phyloP scores from a whole-genome alignment of 2,888 invertebrate genomes.

The Tetropium fuscum region DNA sequence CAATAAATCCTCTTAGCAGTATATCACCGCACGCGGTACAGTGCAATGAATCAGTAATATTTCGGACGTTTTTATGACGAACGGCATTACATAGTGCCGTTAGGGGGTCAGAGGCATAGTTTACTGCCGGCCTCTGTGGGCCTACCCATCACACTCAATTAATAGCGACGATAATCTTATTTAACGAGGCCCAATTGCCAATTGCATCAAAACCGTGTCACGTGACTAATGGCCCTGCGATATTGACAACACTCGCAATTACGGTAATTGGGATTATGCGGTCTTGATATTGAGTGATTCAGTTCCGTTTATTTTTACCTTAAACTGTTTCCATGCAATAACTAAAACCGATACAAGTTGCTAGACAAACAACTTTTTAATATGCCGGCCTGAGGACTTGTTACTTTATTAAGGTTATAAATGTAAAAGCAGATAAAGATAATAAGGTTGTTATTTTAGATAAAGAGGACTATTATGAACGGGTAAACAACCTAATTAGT shows the following conservation, averaged over 20 bases:
- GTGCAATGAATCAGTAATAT: conserved; percentile 60
- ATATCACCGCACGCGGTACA: conserved; percentile 45
- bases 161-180: conserved; percentile 65
- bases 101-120: conserved; percentile 59
- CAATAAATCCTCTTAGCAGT: not conserved
- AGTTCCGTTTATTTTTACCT: no score
- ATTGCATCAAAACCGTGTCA: conserved; percentile 57
- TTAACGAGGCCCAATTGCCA: conserved; percentile 58
- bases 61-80: conserved; percentile 63
- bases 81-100: conserved; percentile 50
- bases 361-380: no score
- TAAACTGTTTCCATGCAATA: no score
- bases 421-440: no score
- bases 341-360: no score
- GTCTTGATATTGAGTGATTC: no score
- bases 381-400: no score
- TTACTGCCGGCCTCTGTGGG: conserved; percentile 59
- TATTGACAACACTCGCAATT: conserved; percentile 43
- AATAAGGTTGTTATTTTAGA: no score
- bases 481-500: no score
- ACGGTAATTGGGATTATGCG: conserved; percentile 38
- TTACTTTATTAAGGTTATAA: no score
- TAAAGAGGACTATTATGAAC: no score
- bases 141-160: conserved; percentile 63
- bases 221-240: conserved; percentile 53